These are phyloP conservation scores for Nymphicus hollandicus DNA, from an alignment of 2,113 vertebrate species.

Conservation along the genomic window DNA sequence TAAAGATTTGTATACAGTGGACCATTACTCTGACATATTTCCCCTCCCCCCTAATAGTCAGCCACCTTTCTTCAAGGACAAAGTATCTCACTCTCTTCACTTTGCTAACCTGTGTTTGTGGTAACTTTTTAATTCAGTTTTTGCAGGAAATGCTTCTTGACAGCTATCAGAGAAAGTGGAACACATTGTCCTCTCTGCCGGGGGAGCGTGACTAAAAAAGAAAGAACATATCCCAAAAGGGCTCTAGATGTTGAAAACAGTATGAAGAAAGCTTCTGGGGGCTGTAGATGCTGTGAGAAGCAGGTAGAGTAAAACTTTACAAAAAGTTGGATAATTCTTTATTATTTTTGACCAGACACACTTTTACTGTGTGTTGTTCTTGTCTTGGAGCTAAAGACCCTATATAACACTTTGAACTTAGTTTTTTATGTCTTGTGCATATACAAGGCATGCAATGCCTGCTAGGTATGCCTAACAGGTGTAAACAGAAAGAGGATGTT, in stretches of 20 bases:
- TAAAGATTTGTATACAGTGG: not conserved
- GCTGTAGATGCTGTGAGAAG: slow-evolving; percentile 81
- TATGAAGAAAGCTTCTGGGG: slow-evolving; percentile 76
- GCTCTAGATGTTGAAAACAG: slow-evolving; percentile 77
- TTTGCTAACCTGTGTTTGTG: slow-evolving; percentile 46
- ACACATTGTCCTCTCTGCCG: slow-evolving; percentile 82
- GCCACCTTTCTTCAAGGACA: not conserved
- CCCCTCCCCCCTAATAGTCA: not conserved
- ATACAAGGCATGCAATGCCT: not conserved
- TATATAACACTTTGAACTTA: not conserved
- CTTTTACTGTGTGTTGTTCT: not conserved
- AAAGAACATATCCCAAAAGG: slow-evolving; percentile 76
- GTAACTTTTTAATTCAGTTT: slow-evolving; percentile 74
- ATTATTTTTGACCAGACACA: not conserved
- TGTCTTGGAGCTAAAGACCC: not conserved
- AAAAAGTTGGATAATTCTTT: not conserved
- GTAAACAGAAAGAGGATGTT: not conserved
- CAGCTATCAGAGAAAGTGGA: slow-evolving; percentile 79
- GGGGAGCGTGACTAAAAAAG: slow-evolving; percentile 73
- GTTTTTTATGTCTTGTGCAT: not conserved
- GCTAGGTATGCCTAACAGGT: not conserved
- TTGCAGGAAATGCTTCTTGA: slow-evolving; percentile 83
- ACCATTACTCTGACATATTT: not conserved
- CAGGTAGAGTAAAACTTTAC: slow-evolving; percentile 73
- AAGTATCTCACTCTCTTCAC: not conserved